These are phyloP conservation scores for Glaucidium brasilianum DNA, from an alignment of 2,113 vertebrate species.

Conservation along the genomic window DNA sequence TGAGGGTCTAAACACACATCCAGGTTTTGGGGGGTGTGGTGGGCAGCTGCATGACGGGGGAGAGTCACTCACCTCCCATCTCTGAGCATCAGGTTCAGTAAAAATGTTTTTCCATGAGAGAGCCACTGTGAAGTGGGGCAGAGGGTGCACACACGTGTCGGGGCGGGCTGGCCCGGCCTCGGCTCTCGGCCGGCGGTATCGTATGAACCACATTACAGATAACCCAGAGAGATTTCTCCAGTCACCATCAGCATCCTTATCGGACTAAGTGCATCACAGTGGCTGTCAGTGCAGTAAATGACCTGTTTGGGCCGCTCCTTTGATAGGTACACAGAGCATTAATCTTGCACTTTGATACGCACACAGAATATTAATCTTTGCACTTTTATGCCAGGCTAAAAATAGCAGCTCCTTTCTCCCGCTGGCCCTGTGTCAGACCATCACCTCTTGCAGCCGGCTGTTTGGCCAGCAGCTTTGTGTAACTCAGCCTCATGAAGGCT, in stretches of 20 bases:
- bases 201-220: rapidly evolving
- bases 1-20: background rate
- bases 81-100: background rate
- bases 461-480: conserved; percentile 14
- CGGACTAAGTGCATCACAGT: background rate
- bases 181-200: rapidly evolving
- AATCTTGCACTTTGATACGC: background rate
- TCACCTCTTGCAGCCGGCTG: conserved; percentile 31
- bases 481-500: background rate
- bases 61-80: background rate
- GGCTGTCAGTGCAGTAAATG: background rate
- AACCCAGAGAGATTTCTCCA: background rate
- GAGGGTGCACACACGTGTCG: background rate
- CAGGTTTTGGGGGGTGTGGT: background rate
- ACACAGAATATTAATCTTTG: background rate
- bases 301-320: background rate
- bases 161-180: background rate
- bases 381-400: background rate
- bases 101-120: background rate
- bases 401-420: background rate
- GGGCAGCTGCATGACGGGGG: rapidly evolving
- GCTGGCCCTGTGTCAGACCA: background rate
- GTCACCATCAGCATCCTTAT: background rate
- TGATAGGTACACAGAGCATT: background rate
- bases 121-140: background rate